These are phyloP conservation scores for Luehdorfia chinensis DNA, from an alignment of 1,140 invertebrate genomes.

Conservation along the genomic window DNA sequence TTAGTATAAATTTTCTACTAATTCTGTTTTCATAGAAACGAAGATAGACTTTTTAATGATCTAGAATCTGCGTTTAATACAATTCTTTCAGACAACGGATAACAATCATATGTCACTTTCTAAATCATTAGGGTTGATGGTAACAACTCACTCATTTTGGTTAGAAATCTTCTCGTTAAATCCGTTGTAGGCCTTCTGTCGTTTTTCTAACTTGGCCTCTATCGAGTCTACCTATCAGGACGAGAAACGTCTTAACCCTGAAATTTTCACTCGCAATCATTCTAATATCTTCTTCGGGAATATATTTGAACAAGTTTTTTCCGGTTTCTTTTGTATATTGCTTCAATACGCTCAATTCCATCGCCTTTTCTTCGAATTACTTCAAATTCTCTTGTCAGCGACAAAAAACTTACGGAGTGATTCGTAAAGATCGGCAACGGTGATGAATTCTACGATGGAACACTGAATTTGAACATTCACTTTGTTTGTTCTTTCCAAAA, in stretches of 20 bases:
- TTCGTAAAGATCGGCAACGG: background rate
- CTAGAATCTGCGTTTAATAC: background rate
- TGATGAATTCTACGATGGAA: background rate
- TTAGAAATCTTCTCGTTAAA: background rate
- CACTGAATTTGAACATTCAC: background rate
- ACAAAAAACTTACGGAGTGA: background rate
- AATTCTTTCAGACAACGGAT: too few relatives aligned
- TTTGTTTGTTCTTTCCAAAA: background rate
- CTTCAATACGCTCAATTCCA: background rate
- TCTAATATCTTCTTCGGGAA: too few relatives aligned
- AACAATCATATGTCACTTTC: background rate
- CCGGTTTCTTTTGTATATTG: background rate
- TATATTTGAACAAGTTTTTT: too few relatives aligned
- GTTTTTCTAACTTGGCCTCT: background rate
- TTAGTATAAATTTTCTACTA: background rate
- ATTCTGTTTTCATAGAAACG: background rate
- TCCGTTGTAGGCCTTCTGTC: background rate
- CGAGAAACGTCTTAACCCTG: background rate
- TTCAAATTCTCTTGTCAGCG: background rate
- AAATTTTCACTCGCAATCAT: background rate
- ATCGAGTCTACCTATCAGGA: background rate
- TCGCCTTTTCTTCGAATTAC: background rate
- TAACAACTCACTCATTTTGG: too few relatives aligned
- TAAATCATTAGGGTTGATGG: too few relatives aligned
- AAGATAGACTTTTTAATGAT: background rate